These are phyloP conservation scores for Bombyx huttoni DNA, from an alignment of 2,888 invertebrate species.

Conservation along the genomic window DNA sequence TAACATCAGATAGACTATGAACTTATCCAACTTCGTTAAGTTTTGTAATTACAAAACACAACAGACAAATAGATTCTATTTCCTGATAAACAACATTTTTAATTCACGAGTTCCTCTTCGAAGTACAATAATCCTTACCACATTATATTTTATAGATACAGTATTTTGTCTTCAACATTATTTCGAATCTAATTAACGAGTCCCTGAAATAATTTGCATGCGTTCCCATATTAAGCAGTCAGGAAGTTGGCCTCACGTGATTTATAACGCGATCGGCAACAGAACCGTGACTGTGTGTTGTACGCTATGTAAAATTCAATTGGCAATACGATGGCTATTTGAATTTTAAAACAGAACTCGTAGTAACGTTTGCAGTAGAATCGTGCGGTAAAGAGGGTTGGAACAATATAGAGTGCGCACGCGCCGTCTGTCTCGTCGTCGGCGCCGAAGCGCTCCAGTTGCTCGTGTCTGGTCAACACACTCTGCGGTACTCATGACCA, in stretches of 20 bases:
- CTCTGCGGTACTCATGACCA: neutral
- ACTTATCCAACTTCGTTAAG: too few species aligned
- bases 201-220: constrained; percentile 7
- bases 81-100: too few species aligned
- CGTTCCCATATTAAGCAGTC: constrained; percentile 10
- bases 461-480: constrained; percentile 10
- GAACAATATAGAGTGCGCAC: constrained; percentile 42
- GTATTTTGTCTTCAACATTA: neutral
- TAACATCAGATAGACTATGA: too few species aligned
- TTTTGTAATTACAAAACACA: too few species aligned
- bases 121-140: too few species aligned
- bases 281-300: constrained; percentile 16
- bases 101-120: too few species aligned
- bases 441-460: constrained; percentile 67
- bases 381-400: constrained; percentile 19
- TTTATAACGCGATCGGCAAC: constrained; percentile 19
- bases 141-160: too few species aligned
- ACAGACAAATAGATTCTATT: too few species aligned
- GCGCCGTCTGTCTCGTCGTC: constrained; percentile 25
- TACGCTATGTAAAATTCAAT: constrained; percentile 23
- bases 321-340: constrained; percentile 38
- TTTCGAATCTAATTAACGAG: constrained; percentile 2
- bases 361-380: constrained; percentile 23
- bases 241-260: constrained; percentile 14
- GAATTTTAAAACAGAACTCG: constrained; percentile 39